phyloP scores from a whole-genome alignment of 2,797 vertebrate species.

The Tympanoctomys barrerae region DNA sequence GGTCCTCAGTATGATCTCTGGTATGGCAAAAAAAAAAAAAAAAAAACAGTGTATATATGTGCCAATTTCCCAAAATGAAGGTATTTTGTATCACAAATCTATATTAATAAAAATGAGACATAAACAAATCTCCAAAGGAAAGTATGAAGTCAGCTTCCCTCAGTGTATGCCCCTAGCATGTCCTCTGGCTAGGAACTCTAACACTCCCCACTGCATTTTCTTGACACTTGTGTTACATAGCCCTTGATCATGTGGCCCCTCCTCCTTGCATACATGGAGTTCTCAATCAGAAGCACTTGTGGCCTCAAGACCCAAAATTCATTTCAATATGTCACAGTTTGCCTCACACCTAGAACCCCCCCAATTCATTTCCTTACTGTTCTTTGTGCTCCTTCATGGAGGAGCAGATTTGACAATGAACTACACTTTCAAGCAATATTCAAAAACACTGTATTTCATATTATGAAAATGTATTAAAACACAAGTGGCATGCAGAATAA shows the following conservation, averaged over 20 bases:
- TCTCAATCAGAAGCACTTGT: neutral
- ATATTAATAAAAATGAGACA: neutral
- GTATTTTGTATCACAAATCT: neutral
- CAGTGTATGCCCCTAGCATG: neutral
- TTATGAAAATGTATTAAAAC: neutral
- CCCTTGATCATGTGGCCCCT: neutral
- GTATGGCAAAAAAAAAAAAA: too few relatives aligned
- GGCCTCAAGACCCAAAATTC: neutral
- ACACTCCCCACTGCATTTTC: neutral
- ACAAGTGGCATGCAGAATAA: neutral
- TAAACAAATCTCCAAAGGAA: neutral
- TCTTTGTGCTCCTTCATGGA: neutral
- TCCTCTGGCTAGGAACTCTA: neutral
- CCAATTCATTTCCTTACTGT: neutral
- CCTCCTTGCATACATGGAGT: neutral
- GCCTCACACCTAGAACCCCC: neutral
- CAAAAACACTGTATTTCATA: neutral
- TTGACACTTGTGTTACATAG: rapidly evolving
- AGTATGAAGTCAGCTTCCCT: neutral
- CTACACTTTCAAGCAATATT: neutral
- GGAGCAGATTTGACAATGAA: neutral
- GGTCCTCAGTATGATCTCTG: too few relatives aligned
- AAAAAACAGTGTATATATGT: neutral
- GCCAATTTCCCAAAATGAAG: too few relatives aligned
- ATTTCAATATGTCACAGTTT: neutral